Conservation (phyloP, 2,888 invertebrate species). For the Pecten maximus region DNA sequence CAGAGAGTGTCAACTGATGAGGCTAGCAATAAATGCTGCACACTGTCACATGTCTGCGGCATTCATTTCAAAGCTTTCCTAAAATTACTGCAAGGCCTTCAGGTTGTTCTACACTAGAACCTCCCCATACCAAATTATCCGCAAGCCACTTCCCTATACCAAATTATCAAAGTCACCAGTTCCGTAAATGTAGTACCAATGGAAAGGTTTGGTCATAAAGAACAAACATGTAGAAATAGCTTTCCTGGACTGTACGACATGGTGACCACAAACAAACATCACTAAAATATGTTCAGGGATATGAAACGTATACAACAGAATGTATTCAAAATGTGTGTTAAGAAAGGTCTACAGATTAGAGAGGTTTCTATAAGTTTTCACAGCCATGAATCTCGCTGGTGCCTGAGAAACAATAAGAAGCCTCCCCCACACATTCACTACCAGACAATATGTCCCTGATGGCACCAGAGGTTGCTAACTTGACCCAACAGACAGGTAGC, state of each 20-base stretch:
- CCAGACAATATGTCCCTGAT: background rate
- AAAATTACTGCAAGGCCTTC: background rate
- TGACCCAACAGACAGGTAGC: background rate
- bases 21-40: background rate
- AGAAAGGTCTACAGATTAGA: background rate
- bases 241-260: too few species aligned
- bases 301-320: too few species aligned
- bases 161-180: background rate
- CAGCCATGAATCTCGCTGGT: background rate
- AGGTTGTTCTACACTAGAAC: background rate
- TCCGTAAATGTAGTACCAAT: too few species aligned
- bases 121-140: too few species aligned
- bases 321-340: too few species aligned
- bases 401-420: background rate
- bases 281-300: too few species aligned
- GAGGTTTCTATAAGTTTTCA: background rate
- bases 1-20: background rate
- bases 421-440: background rate
- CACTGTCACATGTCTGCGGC: background rate
- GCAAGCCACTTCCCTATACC: background rate
- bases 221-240: too few species aligned
- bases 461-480: background rate
- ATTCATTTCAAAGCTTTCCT: background rate
- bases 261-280: too few species aligned
- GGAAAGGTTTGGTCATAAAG: background rate